Evolutionary conservation across 2,113 vertebrate genomes (phyloP), one percentile per base, ranked within the genome.

Genomic region (Oxyura jamaicensis): DNA sequence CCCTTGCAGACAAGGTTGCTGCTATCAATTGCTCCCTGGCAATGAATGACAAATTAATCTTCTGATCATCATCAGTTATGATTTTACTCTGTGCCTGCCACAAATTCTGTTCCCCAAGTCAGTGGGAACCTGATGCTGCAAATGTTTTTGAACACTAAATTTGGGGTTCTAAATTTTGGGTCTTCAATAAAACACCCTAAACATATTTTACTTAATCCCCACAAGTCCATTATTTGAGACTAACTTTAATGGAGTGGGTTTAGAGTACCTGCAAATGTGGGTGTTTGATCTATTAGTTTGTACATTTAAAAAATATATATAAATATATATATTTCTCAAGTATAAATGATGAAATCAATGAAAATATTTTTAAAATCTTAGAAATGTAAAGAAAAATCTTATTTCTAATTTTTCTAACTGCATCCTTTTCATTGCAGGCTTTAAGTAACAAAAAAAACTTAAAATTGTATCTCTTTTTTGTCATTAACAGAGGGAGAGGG

Each of bases 1-100:
- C 62, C 95, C 92, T 96, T 86, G 73, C 55, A 92, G 96, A 66
- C 77, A 91, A 88, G 69, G 77, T 73, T 96, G 83, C 63, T 88
- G 80, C 86, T 96, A 86, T 92, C 88, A 92, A 69, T 95, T 90
- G 23, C 88, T 96, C 36, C 67, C 58, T 66, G 53, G 69, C 69
- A 94, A 68, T 75, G 88, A 91, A 78, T 82, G 93, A 89, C 25
- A 31, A 86, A 96, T 94, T 92, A 96, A 90, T 69, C 48, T 92
- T 88, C 66, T 89, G 76, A 90, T 90, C 73, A 1, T 92, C 91
- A 82, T 6, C 92, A 95, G 66, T 80, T 90, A 17, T n/a, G 73
- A 69, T 94, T 89, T 83, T 59, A 36, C 53, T 84, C 76, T 59
- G 33, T 3, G 1, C 62, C 67, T 72, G 83, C 50, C 74, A 88